Evolutionary conservation across 2,113 vertebrate genomes (phyloP).

Genomic region (Phyllopteryx taeniolatus): DNA sequence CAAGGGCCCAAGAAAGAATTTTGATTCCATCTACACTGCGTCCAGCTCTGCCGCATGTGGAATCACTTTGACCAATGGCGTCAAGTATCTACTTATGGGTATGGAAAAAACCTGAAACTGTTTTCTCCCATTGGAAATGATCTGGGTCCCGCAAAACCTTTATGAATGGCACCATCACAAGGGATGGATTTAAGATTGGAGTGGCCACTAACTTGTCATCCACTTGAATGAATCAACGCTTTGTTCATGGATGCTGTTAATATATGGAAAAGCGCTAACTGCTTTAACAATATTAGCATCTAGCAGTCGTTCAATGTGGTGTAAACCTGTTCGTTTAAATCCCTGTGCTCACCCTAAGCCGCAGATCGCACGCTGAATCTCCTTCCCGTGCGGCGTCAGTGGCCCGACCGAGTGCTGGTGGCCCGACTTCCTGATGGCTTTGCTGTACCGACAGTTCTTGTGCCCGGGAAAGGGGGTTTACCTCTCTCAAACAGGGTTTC

Average conservation of each 20-base stretch:
- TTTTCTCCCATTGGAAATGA: neutral
- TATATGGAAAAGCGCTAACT: no score
- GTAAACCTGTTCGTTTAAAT: no score
- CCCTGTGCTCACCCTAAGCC: neutral
- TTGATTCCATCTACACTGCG: conserved; percentile 86
- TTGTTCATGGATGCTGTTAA: no score
- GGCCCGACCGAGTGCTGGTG: conserved; percentile 87
- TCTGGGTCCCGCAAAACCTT: no score
- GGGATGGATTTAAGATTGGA: neutral
- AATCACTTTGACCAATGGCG: conserved; percentile 80
- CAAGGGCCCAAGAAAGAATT: conserved; percentile 71
- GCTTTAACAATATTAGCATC: no score
- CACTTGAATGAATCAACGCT: no score
- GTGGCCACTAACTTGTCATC: no score
- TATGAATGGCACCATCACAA: no score
- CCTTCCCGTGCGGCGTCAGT: conserved; percentile 80
- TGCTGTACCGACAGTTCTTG: conserved; percentile 84
- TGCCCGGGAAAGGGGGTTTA: conserved; percentile 89
- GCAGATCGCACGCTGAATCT: conserved; percentile 85
- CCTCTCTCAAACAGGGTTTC: conserved; percentile 85
- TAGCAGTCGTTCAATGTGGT: no score
- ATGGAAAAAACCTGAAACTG: neutral
- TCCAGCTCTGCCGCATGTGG: conserved; percentile 85
- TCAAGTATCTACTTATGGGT: conserved; percentile 94
- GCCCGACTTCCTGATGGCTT: conserved; percentile 89